These are phyloP conservation scores for Drepana arcuata DNA, from an alignment of 1,140 invertebrate genomes.

Conservation along the genomic window DNA sequence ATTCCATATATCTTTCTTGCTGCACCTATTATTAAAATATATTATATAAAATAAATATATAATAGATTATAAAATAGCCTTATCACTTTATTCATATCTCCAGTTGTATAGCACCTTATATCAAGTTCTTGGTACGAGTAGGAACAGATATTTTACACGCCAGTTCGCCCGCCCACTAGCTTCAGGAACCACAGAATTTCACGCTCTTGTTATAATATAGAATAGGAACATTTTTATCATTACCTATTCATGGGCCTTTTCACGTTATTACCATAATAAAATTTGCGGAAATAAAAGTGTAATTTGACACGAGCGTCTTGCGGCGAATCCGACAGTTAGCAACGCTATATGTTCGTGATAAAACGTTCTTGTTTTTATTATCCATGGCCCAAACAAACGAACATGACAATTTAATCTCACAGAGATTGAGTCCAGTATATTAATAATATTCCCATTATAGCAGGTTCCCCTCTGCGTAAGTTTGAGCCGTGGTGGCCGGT, in stretches of 20 bases:
- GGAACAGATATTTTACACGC: too few relatives aligned
- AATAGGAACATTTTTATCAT: conserved; percentile 9
- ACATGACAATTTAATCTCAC: too few relatives aligned
- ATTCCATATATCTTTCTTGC: too few relatives aligned
- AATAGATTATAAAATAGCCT: background rate
- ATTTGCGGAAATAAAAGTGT: conserved; percentile 38
- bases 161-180: background rate
- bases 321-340: conserved; percentile 16
- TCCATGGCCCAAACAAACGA: too few relatives aligned
- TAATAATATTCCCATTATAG: too few relatives aligned
- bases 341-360: conserved; percentile 14
- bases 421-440: too few relatives aligned
- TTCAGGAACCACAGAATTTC: conserved; percentile 2
- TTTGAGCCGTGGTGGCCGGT: too few relatives aligned
- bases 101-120: background rate
- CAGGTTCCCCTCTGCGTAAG: too few relatives aligned
- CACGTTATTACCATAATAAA: conserved; percentile 45
- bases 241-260: conserved; percentile 24
- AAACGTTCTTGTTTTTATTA: conserved; percentile 19
- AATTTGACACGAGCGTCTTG: conserved; percentile 36
- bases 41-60: too few relatives aligned
- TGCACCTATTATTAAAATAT: too few relatives aligned
- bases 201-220: conserved; percentile 12
- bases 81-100: background rate
- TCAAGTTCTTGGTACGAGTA: background rate